Conservation (phyloP, 2,113 vertebrate species). For the Agelaius phoeniceus region DNA sequence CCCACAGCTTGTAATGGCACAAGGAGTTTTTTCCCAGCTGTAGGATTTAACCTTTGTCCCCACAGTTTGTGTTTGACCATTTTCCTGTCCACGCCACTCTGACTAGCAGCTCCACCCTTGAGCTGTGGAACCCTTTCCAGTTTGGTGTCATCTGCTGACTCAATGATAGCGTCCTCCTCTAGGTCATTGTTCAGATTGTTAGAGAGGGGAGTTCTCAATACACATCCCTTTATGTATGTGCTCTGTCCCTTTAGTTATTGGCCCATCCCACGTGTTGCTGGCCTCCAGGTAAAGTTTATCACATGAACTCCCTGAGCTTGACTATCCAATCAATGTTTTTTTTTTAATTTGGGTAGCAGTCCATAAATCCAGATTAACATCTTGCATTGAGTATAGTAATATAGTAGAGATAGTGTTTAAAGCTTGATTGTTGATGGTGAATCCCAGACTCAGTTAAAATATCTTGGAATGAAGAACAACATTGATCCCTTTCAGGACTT, state of each 20-base stretch:
- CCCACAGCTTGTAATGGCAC: background rate
- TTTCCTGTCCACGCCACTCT: background rate
- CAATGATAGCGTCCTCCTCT: background rate
- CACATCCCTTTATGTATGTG: background rate
- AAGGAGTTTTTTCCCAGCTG: background rate
- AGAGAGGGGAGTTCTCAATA: background rate
- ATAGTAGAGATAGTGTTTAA: background rate
- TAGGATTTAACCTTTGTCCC: background rate
- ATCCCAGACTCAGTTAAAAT: background rate
- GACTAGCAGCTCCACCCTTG: background rate
- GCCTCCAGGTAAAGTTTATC: background rate
- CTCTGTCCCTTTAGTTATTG: background rate
- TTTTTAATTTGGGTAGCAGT: background rate
- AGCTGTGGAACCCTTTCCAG: rapidly evolving
- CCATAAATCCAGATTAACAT: background rate
- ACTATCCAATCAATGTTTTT: background rate
- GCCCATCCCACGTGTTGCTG: background rate
- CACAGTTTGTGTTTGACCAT: background rate
- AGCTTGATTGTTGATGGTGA: background rate
- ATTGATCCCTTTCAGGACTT: background rate
- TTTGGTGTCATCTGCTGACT: background rate
- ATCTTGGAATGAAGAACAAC: background rate
- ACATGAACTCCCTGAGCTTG: background rate
- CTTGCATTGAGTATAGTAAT: background rate
- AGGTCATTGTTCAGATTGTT: background rate